Percentiles rank a stretch among this genome's conserved stretches.
Evolutionary conservation across 2,113 vertebrate species (phyloP).

Genomic region (Cygnus buccinator): DNA sequence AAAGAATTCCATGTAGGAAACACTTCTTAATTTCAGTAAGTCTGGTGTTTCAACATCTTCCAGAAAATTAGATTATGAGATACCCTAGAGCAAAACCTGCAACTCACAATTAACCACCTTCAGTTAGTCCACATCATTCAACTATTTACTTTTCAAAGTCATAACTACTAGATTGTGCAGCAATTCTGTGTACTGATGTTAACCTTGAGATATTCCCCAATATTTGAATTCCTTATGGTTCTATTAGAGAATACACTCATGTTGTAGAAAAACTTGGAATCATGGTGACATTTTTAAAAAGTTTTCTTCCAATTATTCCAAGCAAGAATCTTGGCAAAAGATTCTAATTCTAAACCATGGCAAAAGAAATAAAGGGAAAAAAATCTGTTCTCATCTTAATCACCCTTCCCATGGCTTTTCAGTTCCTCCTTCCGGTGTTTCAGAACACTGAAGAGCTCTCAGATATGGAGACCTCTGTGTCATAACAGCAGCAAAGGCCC

Average conservation of each 20-base stretch:
- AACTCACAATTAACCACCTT: neutral
- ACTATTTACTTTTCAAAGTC: neutral
- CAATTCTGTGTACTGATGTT: neutral
- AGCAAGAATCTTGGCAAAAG: neutral
- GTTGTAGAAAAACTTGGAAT: neutral
- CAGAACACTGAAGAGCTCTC: neutral
- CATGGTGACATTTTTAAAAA: neutral
- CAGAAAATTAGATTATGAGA: neutral
- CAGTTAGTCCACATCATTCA: neutral
- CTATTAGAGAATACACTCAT: neutral
- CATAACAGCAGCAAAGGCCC: neutral
- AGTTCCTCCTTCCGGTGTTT: neutral
- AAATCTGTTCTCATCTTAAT: neutral
- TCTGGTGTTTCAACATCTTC: neutral
- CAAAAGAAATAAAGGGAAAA: neutral
- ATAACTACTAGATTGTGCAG: neutral
- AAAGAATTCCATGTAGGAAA: neutral
- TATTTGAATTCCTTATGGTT: neutral
- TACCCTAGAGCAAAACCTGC: neutral
- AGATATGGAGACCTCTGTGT: neutral
- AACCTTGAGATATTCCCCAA: neutral
- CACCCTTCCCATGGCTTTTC: neutral
- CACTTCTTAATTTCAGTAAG: neutral
- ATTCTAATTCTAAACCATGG: too few species aligned
- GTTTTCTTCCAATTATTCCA: neutral